Evolutionary conservation across 2,888 invertebrate genomes (phyloP), one percentile per base, ranked within the genome.

Genomic region (Andrena fulva): DNA sequence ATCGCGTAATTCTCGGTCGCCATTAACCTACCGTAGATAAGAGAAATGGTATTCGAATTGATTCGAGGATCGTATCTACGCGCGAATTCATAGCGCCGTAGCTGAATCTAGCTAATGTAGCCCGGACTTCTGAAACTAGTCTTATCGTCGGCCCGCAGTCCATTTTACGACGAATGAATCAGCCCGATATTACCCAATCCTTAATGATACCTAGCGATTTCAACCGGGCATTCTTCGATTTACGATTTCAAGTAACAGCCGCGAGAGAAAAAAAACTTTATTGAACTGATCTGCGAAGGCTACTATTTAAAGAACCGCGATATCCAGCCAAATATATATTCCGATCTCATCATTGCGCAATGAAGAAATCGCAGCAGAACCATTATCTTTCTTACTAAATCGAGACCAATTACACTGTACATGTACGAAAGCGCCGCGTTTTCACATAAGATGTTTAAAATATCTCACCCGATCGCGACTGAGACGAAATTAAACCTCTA

Each of bases 41-140:
- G 24, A 56, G 76, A 76, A 80, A 35, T 59, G 56, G 62, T 63
- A 62, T 50, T 35, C 71, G 68, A 69, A 70, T 68, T 52, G 84
- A 71, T 50, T 59, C 64, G 60, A 69, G 52, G 77, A 80, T 87
- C 35, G 66, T 72, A 87, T 84, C 77, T 74, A 48, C 7, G 5
- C 27, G 59, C 27, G 56, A 66, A 80, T 60, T 68, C 56, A 20
- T 33, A 70, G 67, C 29, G 31, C 27, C 31, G 16, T 7, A 62
- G 66, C 52, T 63, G 52, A 67, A 67, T 75, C 33, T 20, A 20
- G 35, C n/a, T 31, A 52, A 56, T 59, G 31, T 24, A 27, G 8
- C 12, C 31, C 31, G 52, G 20, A 50, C 42, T 29, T 7, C 52
- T 70, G 42, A 24, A 56, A 63, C 67, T 67, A 54, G 48, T 54